phyloP scores from a whole-genome alignment of 37 sponge, comb jelly and placozoan genomes.

The Halichondria panicea region DNA sequence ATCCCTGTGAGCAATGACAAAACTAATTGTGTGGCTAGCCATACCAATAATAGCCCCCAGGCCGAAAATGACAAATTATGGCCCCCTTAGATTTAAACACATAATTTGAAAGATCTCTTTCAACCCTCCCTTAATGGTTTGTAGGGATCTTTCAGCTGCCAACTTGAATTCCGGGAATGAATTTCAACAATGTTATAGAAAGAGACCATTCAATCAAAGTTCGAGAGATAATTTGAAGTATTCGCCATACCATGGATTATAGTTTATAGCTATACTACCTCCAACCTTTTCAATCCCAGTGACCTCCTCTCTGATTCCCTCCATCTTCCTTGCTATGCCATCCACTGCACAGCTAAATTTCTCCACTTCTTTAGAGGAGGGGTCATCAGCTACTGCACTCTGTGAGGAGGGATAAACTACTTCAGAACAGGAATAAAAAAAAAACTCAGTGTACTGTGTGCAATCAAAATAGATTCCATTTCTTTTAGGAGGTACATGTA shows the following conservation, averaged over 20 bases:
- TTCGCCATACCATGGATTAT: not conserved
- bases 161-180: no score
- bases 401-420: no score
- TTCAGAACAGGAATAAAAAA: no score
- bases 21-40: not conserved
- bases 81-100: not conserved
- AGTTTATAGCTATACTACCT: not conserved
- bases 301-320: conserved; percentile 20
- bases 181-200: no score
- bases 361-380: not conserved
- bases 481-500: no score
- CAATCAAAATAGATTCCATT: no score
- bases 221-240: not conserved
- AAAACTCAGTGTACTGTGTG: no score
- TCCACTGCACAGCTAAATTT: conserved; percentile 19
- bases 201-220: no score
- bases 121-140: not conserved
- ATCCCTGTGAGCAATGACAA: conserved; percentile 15
- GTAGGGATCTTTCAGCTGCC: not conserved
- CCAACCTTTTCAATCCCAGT: conserved; percentile 53
- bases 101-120: not conserved
- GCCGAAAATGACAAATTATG: no score
- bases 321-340: conserved; percentile 21
- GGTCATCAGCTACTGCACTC: no score
- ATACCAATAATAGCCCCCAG: not conserved